A percentile compares a stretch with the other conserved stretches of the same genome.
Conservation (phyloP, 2,888 invertebrate species). For the Agonum fuliginosum region DNA sequence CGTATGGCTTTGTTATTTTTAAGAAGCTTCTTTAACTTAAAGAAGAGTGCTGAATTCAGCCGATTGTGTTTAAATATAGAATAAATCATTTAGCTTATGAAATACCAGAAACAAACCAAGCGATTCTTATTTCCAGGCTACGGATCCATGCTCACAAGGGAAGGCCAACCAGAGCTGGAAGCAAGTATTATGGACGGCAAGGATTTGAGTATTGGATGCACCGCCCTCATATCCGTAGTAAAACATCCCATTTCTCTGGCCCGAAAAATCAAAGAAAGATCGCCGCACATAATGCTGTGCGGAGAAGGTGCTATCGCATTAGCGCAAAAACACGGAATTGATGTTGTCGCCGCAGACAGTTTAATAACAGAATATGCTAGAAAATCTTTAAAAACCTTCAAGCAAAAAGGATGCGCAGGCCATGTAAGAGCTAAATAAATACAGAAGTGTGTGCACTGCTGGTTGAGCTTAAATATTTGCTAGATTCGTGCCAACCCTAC, state of each 20-base stretch:
- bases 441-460: too few relatives aligned
- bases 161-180: constrained; percentile 78
- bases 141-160: constrained; percentile 74
- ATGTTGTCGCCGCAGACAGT: constrained; percentile 75
- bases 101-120: too few relatives aligned
- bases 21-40: too few relatives aligned
- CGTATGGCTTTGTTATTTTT: too few relatives aligned
- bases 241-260: constrained; percentile 77
- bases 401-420: constrained; percentile 74
- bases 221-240: constrained; percentile 75
- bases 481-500: too few relatives aligned
- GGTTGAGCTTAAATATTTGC: too few relatives aligned
- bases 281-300: constrained; percentile 75
- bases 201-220: constrained; percentile 74
- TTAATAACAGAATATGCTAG: constrained; percentile 79
- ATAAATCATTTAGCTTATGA: too few relatives aligned
- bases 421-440: too few relatives aligned
- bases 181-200: constrained; percentile 77
- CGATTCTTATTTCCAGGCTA: constrained; percentile 69
- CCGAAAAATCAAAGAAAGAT: constrained; percentile 75
- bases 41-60: too few relatives aligned
- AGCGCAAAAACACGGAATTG: constrained; percentile 74
- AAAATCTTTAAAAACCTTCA: constrained; percentile 76
- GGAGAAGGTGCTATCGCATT: constrained; percentile 75
- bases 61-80: too few relatives aligned